Base-by-base conservation (phyloP, 1,140 invertebrate genomes). In the Brachionus plicatilis region DNA sequence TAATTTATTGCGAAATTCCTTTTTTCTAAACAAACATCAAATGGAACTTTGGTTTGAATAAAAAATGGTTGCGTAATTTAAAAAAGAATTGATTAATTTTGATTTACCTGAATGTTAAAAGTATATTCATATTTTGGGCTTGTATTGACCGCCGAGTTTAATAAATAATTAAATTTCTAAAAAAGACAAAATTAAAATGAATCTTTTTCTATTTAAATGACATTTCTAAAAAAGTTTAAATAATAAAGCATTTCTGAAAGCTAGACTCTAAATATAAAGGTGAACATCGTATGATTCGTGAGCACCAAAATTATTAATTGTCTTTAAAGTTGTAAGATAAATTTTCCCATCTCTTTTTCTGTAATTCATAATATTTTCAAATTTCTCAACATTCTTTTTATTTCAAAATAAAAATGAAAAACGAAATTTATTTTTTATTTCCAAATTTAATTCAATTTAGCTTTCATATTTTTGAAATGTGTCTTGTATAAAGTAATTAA, bases 101-200 rank as follows among this genome's bases (percentile, higher is more conserved):
- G 37, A 43, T 75, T 75, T 75, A 75, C 70, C 70, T 75, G 70
- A 75, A 75, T 75, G 70, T 75, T 45, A 75, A 11, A 43, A 75
- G 70, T 17, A 75, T 75, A 20, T 75, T 75, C 70, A 75, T 75
- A 14, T 70, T 75, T 14, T 41, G 14, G 33, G 5, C 9, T 41
- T 75, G 17, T 47, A 43, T 43, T 37, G 33, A 33, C 12, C 17
- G n/a, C 33, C 33, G 33, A 68, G 14, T 41, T 33, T 68, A 33
- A 33, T 33, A 9, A 24, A 68, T n/a, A 37, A 68, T 68, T 68
- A n/a, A 68, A 33, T 68, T 68, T 68, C 27, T 68, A 41, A 68
- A 68, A 68, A 33, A 68, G 37, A 68, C 4, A 27, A 68, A 8
- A 37, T 68, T 33, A 11, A 33, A 68, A 68, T 33, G 6, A 29